Conservation (phyloP, 2,113 vertebrate species). For the Conger conger region DNA sequence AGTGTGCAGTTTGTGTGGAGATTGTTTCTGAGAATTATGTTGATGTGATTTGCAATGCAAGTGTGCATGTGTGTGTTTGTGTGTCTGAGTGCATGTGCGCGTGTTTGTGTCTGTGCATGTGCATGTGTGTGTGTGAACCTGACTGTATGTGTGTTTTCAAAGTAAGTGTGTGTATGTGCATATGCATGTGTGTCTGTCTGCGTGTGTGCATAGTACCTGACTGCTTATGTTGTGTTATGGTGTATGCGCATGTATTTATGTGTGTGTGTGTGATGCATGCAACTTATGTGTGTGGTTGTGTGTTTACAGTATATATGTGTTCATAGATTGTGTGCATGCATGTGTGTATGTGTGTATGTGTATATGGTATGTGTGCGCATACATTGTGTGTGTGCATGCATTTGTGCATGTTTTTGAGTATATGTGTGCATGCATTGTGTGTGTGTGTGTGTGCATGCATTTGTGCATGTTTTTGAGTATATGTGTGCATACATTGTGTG, state of each 20-base stretch:
- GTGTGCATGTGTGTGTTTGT: background rate
- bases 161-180: no score
- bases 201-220: no score
- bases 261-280: no score
- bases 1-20: background rate
- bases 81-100: background rate
- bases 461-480: no score
- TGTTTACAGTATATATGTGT: background rate
- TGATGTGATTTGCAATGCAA: background rate
- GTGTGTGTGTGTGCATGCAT: background rate
- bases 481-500: no score
- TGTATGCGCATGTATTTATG: no score
- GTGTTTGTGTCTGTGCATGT: background rate
- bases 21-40: background rate
- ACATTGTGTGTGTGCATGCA: background rate
- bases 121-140: background rate
- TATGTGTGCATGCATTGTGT: background rate
- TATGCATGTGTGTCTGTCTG: no score
- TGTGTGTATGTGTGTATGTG: no score
- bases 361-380: background rate
- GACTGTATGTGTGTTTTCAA: background rate
- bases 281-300: background rate
- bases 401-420: background rate
- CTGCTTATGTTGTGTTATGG: no score
- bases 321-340: no score